These are phyloP conservation scores for Noctua comes DNA, from an alignment of 2,888 invertebrate species.

Conservation along the genomic window DNA sequence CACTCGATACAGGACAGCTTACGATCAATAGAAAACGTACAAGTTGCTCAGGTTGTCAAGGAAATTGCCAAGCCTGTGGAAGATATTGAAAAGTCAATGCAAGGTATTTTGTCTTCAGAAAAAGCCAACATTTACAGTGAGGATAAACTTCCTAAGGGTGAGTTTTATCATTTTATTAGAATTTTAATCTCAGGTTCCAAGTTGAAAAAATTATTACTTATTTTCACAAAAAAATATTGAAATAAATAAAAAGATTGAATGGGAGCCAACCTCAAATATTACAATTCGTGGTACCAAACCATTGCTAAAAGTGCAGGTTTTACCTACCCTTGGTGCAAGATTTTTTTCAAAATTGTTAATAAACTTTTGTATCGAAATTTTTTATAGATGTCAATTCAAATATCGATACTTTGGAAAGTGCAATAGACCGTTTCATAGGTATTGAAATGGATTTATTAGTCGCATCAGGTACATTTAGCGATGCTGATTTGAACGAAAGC, in stretches of 20 bases:
- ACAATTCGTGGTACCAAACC: not conserved
- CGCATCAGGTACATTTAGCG: constrained; percentile 56
- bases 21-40: constrained; percentile 75
- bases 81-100: constrained; percentile 78
- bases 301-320: not conserved
- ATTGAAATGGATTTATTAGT: constrained; percentile 69
- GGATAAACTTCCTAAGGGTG: constrained; percentile 75
- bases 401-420: constrained; percentile 74
- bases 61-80: constrained; percentile 76
- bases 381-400: constrained; percentile 82
- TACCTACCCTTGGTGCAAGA: not conserved
- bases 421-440: constrained; percentile 72
- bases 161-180: constrained; percentile 58
- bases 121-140: constrained; percentile 59
- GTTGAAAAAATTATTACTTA: not conserved
- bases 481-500: constrained; percentile 68
- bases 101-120: constrained; percentile 71
- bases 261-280: not conserved
- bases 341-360: constrained; percentile 11
- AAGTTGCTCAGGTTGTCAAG: constrained; percentile 69
- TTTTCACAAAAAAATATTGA: not conserved
- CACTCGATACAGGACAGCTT: constrained; percentile 80
- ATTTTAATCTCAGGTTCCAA: not conserved
- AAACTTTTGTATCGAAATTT: constrained; percentile 32
- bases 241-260: not conserved